phyloP scores from a whole-genome alignment of 2,797 vertebrate species.

The Megaceryle alcyon region DNA sequence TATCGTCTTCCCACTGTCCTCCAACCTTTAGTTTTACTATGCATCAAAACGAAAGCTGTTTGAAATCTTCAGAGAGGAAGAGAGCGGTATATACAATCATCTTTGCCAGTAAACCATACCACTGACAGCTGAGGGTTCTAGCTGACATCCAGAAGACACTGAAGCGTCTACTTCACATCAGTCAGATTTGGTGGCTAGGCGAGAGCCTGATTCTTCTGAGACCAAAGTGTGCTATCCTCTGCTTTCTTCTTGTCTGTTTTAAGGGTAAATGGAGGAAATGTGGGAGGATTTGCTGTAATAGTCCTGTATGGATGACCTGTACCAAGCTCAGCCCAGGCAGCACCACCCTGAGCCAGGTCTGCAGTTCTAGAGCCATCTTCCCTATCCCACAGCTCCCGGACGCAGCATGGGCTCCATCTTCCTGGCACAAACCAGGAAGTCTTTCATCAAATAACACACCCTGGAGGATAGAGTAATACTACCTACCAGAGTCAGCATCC shows the following conservation, averaged over 20 bases:
- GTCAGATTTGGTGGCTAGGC: background rate
- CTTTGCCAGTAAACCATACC: background rate
- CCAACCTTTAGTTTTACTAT: background rate
- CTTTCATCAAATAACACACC: background rate
- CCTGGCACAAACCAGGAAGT: background rate
- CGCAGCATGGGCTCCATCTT: background rate
- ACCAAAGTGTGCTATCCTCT: background rate
- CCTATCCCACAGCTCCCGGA: background rate
- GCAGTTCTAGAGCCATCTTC: background rate
- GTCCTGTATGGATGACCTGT: background rate
- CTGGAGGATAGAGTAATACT: background rate
- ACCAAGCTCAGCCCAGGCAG: background rate
- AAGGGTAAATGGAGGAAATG: background rate
- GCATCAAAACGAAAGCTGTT: background rate
- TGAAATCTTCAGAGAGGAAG: background rate
- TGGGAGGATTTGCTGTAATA: background rate
- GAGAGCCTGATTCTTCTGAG: background rate
- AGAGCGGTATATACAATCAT: accelerated
- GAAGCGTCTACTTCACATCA: background rate
- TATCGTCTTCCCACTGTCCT: background rate
- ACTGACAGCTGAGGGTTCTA: background rate
- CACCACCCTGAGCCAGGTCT: background rate
- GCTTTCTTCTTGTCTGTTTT: background rate
- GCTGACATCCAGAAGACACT: background rate
- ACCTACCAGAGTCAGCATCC: background rate